Evolutionary conservation across 2,888 invertebrate species (phyloP).

Genomic region (Chrysodeixis includens): DNA sequence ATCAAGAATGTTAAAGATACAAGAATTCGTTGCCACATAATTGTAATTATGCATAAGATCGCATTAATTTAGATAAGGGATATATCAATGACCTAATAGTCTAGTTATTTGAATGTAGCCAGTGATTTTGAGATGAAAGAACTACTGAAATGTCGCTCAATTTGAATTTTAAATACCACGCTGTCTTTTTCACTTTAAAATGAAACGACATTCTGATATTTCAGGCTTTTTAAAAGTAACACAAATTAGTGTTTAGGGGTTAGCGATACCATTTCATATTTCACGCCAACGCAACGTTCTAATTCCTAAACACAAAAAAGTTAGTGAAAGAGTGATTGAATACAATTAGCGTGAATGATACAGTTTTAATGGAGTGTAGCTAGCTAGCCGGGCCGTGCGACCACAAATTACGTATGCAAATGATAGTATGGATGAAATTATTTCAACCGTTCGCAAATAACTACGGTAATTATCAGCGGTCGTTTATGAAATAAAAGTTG

Average conservation of each 20-base stretch:
- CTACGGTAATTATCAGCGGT: not conserved
- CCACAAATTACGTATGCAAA: slow-evolving; percentile 33
- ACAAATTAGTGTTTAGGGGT: too few relatives aligned
- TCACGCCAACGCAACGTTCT: slow-evolving; percentile 10
- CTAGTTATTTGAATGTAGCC: too few relatives aligned
- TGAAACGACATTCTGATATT: too few relatives aligned
- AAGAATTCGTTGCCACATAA: too few relatives aligned
- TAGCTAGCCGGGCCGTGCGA: slow-evolving; percentile 19
- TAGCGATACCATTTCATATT: not conserved
- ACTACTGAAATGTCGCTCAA: too few relatives aligned
- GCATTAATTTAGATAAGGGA: too few relatives aligned
- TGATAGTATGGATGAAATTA: slow-evolving; percentile 37
- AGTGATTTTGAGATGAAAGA: too few relatives aligned
- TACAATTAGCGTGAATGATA: slow-evolving; percentile 32
- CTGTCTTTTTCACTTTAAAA: too few relatives aligned
- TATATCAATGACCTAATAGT: too few relatives aligned
- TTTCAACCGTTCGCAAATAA: slow-evolving; percentile 22
- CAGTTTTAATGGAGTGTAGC: slow-evolving; percentile 31
- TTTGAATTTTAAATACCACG: too few relatives aligned
- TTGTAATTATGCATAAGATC: too few relatives aligned
- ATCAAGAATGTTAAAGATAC: not conserved
- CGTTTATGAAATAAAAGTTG: slow-evolving; percentile 2
- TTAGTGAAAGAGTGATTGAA: slow-evolving; percentile 22
- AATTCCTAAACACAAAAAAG: slow-evolving; percentile 8
- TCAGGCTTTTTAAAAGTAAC: too few relatives aligned